phyloP scores from a whole-genome alignment of 2,888 invertebrate genomes.

The Drosophila anceps region DNA sequence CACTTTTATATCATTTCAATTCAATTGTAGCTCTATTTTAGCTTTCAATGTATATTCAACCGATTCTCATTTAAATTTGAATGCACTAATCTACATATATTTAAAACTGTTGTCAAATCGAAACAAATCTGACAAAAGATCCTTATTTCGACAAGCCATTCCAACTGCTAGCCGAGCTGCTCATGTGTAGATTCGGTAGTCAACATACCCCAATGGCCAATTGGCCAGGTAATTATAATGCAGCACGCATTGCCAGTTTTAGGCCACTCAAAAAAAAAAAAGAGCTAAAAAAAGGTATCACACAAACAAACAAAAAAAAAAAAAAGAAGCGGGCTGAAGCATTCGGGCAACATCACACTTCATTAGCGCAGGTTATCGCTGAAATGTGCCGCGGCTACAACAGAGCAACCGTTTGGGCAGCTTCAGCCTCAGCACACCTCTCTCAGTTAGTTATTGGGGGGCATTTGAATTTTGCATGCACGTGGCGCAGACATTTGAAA shows the following conservation, averaged over 20 bases:
- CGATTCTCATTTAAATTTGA: background rate
- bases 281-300: constrained; percentile 44
- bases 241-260: constrained; percentile 48
- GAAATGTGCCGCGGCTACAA: constrained; percentile 42
- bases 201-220: constrained; percentile 21
- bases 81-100: background rate
- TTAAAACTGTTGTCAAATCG: background rate
- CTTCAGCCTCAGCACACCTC: background rate
- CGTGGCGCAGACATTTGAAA: constrained; percentile 77
- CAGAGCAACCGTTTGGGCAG: constrained; percentile 10
- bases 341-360: constrained; percentile 74
- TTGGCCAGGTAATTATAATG: constrained; percentile 49
- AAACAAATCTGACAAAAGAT: background rate
- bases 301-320: no score
- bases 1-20: background rate
- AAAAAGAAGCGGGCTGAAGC: constrained; percentile 30
- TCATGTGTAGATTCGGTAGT: no score
- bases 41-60: background rate
- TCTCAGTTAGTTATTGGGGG: constrained; percentile 10
- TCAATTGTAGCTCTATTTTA: background rate
- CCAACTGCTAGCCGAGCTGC: background rate
- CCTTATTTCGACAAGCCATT: background rate
- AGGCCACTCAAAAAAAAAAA: background rate
- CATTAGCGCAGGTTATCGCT: constrained; percentile 77
- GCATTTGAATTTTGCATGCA: constrained; percentile 74